Evolutionary conservation across 1,140 invertebrate species (phyloP).

Genomic region (Magallana ariakensis): DNA sequence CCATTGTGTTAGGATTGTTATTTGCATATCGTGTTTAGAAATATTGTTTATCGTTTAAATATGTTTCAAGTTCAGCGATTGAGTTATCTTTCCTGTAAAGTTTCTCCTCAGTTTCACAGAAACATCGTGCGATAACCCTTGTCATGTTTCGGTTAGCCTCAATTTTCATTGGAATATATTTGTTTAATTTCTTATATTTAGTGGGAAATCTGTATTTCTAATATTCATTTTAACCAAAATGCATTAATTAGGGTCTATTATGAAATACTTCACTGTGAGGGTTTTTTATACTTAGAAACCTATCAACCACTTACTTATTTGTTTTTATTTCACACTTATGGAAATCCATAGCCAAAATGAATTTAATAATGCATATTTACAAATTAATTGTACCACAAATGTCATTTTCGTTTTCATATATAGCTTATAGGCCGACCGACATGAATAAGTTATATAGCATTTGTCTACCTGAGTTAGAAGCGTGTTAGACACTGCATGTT

Average conservation of each 20-base stretch:
- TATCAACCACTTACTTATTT: neutral
- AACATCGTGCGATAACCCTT: too few species aligned
- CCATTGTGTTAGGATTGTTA: too few species aligned
- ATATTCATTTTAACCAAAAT: neutral
- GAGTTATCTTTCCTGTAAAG: too few species aligned
- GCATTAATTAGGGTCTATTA: neutral
- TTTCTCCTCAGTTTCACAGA: too few species aligned
- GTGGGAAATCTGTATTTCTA: neutral
- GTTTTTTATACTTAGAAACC: constrained; percentile 7
- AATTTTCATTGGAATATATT: too few species aligned
- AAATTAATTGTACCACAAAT: constrained; percentile 28
- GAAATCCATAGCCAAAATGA: neutral
- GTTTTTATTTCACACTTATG: neutral
- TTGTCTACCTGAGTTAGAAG: constrained; percentile 28
- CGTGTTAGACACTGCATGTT: constrained; percentile 19
- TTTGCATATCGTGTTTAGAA: too few species aligned
- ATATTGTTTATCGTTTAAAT: too few species aligned
- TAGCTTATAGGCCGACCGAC: constrained; percentile 7
- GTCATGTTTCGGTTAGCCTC: too few species aligned
- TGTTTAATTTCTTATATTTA: too few species aligned
- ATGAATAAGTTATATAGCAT: neutral
- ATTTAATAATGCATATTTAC: constrained; percentile 23
- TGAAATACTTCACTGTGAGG: neutral
- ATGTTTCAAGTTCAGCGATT: too few species aligned
- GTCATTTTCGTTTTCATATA: constrained; percentile 28